These are phyloP conservation scores for Myotis brandtii DNA, from an alignment of 2,113 vertebrate genomes.

Conservation along the genomic window DNA sequence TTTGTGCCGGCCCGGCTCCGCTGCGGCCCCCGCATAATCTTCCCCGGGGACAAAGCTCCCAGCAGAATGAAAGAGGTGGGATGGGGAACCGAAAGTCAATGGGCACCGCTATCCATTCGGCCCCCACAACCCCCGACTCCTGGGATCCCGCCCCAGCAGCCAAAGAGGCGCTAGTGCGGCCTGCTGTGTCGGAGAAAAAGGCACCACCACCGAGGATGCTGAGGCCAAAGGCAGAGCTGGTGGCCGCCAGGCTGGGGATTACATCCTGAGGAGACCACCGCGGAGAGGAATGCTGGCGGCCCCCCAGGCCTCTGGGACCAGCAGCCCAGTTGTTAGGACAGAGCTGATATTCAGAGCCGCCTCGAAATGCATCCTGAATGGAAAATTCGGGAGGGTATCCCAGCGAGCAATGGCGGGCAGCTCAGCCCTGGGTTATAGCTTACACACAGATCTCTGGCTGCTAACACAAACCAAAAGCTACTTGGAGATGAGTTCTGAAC, in stretches of 20 bases:
- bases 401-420: neutral
- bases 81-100: slow-evolving; percentile 83
- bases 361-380: neutral
- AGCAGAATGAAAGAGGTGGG: slow-evolving; percentile 85
- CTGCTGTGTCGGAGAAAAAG: slow-evolving; percentile 73
- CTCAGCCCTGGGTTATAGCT: neutral
- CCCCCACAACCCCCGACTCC: slow-evolving; percentile 74
- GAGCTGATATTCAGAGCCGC: neutral
- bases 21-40: slow-evolving; percentile 83
- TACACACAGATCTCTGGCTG: neutral
- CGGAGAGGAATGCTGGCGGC: slow-evolving; percentile 65
- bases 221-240: slow-evolving; percentile 81
- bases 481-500: neutral
- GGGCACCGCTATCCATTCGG: slow-evolving; percentile 82
- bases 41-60: slow-evolving; percentile 86
- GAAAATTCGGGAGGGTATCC: neutral
- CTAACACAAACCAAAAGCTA: too few relatives aligned
- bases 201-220: slow-evolving; percentile 64
- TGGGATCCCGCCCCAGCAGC: slow-evolving; percentile 78
- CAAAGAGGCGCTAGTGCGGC: slow-evolving; percentile 76
- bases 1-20: slow-evolving; percentile 86
- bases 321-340: fast-evolving
- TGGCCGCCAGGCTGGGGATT: slow-evolving; percentile 74
- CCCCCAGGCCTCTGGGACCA: neutral
- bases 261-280: slow-evolving; percentile 81